These are phyloP conservation scores for Charina bottae DNA, from an alignment of 2,113 vertebrate species.

Conservation along the genomic window DNA sequence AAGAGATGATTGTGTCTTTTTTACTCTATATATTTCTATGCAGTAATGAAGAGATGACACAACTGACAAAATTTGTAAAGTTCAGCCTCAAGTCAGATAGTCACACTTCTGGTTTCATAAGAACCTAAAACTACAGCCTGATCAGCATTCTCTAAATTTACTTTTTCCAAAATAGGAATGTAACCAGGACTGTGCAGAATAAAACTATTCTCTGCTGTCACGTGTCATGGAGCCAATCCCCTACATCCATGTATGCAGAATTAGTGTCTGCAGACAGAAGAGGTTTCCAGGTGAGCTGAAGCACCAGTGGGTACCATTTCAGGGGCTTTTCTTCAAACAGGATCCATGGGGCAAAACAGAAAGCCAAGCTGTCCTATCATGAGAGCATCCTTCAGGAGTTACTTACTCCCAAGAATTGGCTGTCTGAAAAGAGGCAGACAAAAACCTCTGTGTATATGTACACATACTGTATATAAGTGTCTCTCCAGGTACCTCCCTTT, in stretches of 20 bases:
- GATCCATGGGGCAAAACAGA: background rate
- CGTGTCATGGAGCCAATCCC: background rate
- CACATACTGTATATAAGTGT: background rate
- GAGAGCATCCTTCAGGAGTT: background rate
- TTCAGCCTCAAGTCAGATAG: background rate
- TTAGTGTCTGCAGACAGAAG: background rate
- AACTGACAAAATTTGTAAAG: background rate
- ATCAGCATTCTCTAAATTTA: background rate
- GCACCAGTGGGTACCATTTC: background rate
- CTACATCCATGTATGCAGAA: background rate
- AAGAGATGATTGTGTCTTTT: background rate
- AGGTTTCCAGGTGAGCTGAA: background rate
- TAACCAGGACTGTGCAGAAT: background rate
- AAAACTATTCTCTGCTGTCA: background rate
- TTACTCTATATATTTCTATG: too few relatives aligned
- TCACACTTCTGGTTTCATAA: background rate
- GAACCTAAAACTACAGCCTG: background rate
- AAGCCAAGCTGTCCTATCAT: background rate
- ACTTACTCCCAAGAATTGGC: background rate
- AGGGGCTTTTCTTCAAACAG: background rate
- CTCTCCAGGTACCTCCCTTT: background rate
- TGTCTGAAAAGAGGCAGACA: background rate
- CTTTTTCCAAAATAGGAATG: background rate
- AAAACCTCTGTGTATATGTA: background rate
- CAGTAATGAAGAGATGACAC: background rate